These are phyloP conservation scores for Aspidiotus rigidus DNA, from an alignment of 2,888 invertebrate genomes.

Conservation along the genomic window DNA sequence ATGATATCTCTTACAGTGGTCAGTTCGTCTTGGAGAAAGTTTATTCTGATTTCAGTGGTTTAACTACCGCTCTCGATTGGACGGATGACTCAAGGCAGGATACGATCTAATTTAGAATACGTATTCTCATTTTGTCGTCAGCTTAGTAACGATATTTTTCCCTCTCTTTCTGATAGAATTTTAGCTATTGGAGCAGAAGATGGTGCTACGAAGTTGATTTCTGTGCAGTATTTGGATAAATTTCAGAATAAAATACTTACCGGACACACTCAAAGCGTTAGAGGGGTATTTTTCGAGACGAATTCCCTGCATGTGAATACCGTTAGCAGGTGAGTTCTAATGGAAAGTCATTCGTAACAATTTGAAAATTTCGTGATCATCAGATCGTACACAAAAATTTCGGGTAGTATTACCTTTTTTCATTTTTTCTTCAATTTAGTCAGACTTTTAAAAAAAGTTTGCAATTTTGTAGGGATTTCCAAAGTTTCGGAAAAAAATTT, in stretches of 20 bases:
- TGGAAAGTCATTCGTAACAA: too few relatives aligned
- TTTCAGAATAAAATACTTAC: slow-evolving; percentile 67
- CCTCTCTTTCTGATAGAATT: slow-evolving; percentile 45
- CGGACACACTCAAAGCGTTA: slow-evolving; percentile 74
- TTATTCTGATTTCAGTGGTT: slow-evolving; percentile 72
- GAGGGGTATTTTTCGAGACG: slow-evolving; percentile 79
- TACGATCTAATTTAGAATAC: neutral
- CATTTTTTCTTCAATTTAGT: too few relatives aligned
- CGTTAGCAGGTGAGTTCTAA: slow-evolving; percentile 48
- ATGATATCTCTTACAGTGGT: slow-evolving; percentile 66
- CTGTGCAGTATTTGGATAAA: slow-evolving; percentile 63
- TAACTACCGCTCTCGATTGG: slow-evolving; percentile 84
- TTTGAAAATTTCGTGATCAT: too few relatives aligned
- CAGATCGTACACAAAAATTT: too few relatives aligned
- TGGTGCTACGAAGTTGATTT: slow-evolving; percentile 71
- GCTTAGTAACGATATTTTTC: neutral
- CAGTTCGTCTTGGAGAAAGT: slow-evolving; percentile 77
- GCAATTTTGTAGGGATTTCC: neutral
- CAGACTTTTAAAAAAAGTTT: too few relatives aligned
- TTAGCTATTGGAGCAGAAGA: slow-evolving; percentile 87
- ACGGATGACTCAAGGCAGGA: slow-evolving; percentile 70
- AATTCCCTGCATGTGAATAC: slow-evolving; percentile 76
- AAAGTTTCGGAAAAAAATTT: neutral
- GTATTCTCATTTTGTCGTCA: neutral
- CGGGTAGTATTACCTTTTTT: too few relatives aligned